phyloP scores from a whole-genome alignment of 2,113 vertebrate genomes.

The Microcebus ravelobensis region DNA sequence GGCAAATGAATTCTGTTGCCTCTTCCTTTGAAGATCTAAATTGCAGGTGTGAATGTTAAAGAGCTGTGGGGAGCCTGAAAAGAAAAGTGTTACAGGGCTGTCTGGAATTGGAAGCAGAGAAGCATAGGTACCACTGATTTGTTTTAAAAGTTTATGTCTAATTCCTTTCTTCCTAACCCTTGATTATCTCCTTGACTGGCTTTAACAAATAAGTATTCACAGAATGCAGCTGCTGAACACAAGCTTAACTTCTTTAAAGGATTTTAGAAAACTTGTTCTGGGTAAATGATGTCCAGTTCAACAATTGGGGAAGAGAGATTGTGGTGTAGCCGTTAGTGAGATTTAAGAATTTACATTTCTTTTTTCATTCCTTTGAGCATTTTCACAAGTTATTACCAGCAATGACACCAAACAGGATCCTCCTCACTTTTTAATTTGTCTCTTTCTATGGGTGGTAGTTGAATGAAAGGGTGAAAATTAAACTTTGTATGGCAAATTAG shows the following conservation, averaged over 20 bases:
- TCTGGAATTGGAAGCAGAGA: neutral
- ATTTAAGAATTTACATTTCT: slow-evolving; percentile 59
- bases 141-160: neutral
- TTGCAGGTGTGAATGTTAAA: neutral
- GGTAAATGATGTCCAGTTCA: slow-evolving; percentile 48
- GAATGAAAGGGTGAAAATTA: slow-evolving; percentile 53
- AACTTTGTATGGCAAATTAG: slow-evolving; percentile 3
- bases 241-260: neutral
- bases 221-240: slow-evolving; percentile 40
- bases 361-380: slow-evolving; percentile 60
- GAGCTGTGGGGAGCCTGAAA: neutral
- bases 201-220: slow-evolving; percentile 31
- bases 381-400: slow-evolving; percentile 19
- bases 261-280: slow-evolving; percentile 21
- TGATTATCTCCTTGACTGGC: neutral
- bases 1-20: neutral
- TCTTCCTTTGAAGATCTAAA: neutral
- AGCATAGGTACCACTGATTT: neutral
- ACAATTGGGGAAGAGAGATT: slow-evolving; percentile 27
- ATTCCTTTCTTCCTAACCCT: slow-evolving; percentile 31
- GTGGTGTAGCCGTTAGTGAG: neutral
- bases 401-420: neutral
- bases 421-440: slow-evolving; percentile 45
- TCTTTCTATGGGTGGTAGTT: slow-evolving; percentile 36
- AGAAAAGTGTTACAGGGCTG: neutral